These are phyloP conservation scores for Crossaster papposus DNA, from an alignment of 53 echinoderm and acorn worm genomes.

Conservation along the genomic window DNA sequence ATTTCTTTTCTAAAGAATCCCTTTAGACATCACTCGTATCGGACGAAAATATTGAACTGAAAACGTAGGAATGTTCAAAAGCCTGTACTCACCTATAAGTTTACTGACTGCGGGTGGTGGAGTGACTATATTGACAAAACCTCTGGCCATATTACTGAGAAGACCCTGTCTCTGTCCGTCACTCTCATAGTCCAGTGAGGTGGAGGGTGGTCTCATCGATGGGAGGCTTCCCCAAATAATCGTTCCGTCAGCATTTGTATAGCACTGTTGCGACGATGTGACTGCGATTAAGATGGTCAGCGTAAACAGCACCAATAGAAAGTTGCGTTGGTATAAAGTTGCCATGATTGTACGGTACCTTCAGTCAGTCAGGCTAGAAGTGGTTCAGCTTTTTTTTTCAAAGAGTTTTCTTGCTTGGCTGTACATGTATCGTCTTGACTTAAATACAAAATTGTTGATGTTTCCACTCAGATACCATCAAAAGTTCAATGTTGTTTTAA, in stretches of 20 bases:
- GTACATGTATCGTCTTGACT: too few relatives aligned
- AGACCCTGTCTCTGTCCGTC: conserved; percentile 28
- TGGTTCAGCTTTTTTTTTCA: background rate
- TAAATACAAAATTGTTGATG: too few relatives aligned
- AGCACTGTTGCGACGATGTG: conserved; percentile 12
- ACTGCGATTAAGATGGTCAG: background rate
- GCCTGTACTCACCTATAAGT: conserved; percentile 52
- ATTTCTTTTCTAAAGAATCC: too few relatives aligned
- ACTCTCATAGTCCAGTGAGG: conserved; percentile 37
- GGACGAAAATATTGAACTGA: too few relatives aligned
- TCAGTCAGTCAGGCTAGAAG: background rate
- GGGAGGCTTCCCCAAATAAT: conserved; percentile 46
- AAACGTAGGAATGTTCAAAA: too few relatives aligned
- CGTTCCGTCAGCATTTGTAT: conserved; percentile 12
- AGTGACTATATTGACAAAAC: conserved; percentile 44
- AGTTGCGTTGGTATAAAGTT: background rate
- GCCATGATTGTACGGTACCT: background rate
- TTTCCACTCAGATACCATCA: too few relatives aligned
- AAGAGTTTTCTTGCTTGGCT: background rate
- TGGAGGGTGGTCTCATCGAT: background rate
- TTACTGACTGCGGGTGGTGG: background rate
- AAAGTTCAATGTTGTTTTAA: too few relatives aligned
- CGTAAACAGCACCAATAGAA: background rate
- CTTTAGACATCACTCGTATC: too few relatives aligned
- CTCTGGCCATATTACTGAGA: conserved; percentile 58